A percentile compares a stretch with the other conserved stretches of the same genome.
Evolutionary conservation across 2,113 vertebrate genomes (phyloP).

Genomic region (Coracopsis vasa): DNA sequence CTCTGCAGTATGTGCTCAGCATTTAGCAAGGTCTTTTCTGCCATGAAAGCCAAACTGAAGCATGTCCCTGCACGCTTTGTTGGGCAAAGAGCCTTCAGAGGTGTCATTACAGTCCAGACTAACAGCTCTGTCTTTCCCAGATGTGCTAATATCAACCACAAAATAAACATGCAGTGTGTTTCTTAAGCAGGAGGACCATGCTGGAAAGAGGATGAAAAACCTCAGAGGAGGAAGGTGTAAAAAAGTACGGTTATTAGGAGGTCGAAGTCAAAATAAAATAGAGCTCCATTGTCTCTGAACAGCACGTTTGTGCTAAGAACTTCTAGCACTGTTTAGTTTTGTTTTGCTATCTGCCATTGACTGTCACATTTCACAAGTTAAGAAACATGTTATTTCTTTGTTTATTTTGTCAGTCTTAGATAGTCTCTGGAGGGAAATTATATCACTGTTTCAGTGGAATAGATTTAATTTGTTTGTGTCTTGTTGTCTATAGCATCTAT

Average conservation of each 20-base stretch:
- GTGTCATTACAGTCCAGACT: neutral
- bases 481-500: constrained; percentile 75
- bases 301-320: constrained; percentile 46
- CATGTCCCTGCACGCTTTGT: accelerated
- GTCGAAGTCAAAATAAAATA: neutral
- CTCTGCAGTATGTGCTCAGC: neutral
- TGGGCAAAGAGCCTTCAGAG: neutral
- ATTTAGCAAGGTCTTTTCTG: neutral
- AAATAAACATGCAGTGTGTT: neutral
- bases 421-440: constrained; percentile 82
- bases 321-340: constrained; percentile 63
- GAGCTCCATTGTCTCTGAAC: neutral
- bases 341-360: constrained; percentile 79
- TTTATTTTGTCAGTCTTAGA: constrained; percentile 82
- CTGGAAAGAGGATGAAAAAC: neutral
- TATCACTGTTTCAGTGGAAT: constrained; percentile 77
- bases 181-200: neutral
- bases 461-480: constrained; percentile 79
- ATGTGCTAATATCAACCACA: neutral
- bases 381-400: constrained; percentile 81
- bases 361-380: constrained; percentile 82
- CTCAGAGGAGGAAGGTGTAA: neutral
- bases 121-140: neutral
- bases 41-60: neutral
- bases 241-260: neutral